Evolutionary conservation across 2,113 vertebrate species (phyloP), one percentile per base, ranked within the genome.

Genomic region (Glaucomys volans): DNA sequence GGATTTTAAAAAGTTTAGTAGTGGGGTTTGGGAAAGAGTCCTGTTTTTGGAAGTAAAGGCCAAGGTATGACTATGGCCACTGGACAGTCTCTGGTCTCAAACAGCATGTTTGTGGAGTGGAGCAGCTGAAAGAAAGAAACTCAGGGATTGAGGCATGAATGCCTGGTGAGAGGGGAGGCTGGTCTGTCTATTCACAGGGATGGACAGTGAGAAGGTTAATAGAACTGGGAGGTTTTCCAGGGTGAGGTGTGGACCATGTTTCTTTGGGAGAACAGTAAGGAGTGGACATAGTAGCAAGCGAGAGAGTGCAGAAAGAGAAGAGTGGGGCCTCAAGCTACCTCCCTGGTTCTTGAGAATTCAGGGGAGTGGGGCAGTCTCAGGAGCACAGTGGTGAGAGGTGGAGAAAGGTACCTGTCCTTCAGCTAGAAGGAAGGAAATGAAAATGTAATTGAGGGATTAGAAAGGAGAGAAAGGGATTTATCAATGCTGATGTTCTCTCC

Each of bases 391-490:
- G 37, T 71, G 12, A 59, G 13, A 54, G 64, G 64, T 5, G 0
- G 32, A 35, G 22, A 17, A 62, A 32, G 52, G 12, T 22, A 35
- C 17, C 16, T 7, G 22, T 28, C 47, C n/a, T 92, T 42, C 37
- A 75, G 35, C 5, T 47, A 30, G 71, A 90, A 90, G 64, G 13
- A 95, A 92, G 83, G 50, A 74, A 75, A n/a, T 54, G 84, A 87
- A 93, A 37, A 50, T 50, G 1, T 18, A 57, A 37, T 35, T 14
- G 11, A 83, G 62, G 47, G 87, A 71, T 40, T 12, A 76, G 94
- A 52, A 28, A 75, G 84, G 67, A 82, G 37, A 76, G 4, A 0
- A 44, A 81, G 44, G 26, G 20, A 67, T 1, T 20, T 30, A 3
- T 83, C 35, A 16, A 10, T 77, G 22, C 69, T 44, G 35, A 28